A percentile compares a stretch with the other conserved stretches of the same genome.
Conservation (phyloP, 2,113 vertebrate genomes). For the Nasalis larvatus region DNA sequence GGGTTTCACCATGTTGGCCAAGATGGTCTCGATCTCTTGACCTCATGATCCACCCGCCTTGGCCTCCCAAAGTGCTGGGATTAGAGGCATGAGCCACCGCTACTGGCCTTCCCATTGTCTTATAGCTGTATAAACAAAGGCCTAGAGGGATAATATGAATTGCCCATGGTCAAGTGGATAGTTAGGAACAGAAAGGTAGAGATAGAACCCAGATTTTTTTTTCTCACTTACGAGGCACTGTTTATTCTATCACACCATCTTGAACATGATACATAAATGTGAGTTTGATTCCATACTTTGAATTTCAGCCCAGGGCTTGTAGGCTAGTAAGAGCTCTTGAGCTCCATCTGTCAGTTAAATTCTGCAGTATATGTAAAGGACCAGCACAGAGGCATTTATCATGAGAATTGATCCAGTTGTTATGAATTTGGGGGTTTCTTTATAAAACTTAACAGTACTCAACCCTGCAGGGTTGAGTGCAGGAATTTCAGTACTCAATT, state of each 20-base stretch:
- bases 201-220: not conserved
- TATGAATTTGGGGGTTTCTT: not conserved
- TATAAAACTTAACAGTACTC: not conserved
- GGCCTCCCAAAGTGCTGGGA: too few relatives aligned
- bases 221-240: not conserved
- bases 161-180: not conserved
- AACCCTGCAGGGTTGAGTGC: not conserved
- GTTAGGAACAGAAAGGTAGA: not conserved
- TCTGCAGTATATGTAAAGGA: not conserved
- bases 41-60: too few relatives aligned
- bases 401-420: not conserved
- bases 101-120: too few relatives aligned
- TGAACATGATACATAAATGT: not conserved
- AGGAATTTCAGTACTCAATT: not conserved
- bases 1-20: too few relatives aligned
- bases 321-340: not conserved
- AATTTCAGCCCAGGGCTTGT: not conserved
- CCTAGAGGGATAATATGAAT: not conserved
- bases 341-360: not conserved
- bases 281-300: constrained; percentile 20
- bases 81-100: too few relatives aligned
- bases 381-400: not conserved
- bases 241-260: not conserved
- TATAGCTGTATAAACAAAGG: not conserved
- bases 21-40: too few relatives aligned